A percentile compares a stretch with the other conserved stretches of the same genome.
Conservation (phyloP, 2,797 vertebrate genomes). For the Pseudochromis fuscus region DNA sequence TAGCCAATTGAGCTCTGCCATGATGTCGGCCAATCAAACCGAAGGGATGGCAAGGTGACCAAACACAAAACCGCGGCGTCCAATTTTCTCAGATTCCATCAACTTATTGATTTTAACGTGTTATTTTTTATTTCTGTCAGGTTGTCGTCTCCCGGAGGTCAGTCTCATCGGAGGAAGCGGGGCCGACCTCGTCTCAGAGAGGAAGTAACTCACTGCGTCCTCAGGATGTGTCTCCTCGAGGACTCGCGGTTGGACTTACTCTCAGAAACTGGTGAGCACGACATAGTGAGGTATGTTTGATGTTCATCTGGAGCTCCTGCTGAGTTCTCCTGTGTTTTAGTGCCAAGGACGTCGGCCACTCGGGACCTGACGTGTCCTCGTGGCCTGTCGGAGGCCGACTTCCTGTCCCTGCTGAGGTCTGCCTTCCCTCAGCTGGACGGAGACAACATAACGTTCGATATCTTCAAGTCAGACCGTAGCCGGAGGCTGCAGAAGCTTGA, state of each 20-base stretch:
- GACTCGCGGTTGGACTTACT: neutral
- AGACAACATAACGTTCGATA: neutral
- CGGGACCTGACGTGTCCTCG: constrained; percentile 48
- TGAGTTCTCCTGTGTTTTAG: constrained; percentile 8
- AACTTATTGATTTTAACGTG: neutral
- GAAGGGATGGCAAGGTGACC: neutral
- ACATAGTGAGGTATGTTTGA: too few relatives aligned
- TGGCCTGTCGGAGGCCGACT: constrained; percentile 5
- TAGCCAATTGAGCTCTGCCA: fast-evolving
- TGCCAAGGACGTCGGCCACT: neutral
- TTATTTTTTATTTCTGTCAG: neutral
- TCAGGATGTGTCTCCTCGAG: constrained; percentile 55
- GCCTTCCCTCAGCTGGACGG: constrained; percentile 45
- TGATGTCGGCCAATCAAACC: neutral
- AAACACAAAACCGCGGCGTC: neutral
- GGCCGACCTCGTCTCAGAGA: constrained; percentile 24
- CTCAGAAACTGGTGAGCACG: neutral
- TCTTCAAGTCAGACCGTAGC: constrained; percentile 35
- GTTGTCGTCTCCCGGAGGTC: neutral
- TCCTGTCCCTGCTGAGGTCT: constrained; percentile 47
- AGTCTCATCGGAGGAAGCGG: constrained; percentile 7
- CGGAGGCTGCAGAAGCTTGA: constrained; percentile 32
- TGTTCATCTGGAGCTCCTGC: neutral
- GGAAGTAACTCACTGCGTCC: neutral
- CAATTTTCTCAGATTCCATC: neutral